Percentiles rank a stretch among this genome's conserved stretches.
Evolutionary conservation across 2,113 vertebrate species (phyloP).

Genomic region (Speoplatyrhinus poulsoni): DNA sequence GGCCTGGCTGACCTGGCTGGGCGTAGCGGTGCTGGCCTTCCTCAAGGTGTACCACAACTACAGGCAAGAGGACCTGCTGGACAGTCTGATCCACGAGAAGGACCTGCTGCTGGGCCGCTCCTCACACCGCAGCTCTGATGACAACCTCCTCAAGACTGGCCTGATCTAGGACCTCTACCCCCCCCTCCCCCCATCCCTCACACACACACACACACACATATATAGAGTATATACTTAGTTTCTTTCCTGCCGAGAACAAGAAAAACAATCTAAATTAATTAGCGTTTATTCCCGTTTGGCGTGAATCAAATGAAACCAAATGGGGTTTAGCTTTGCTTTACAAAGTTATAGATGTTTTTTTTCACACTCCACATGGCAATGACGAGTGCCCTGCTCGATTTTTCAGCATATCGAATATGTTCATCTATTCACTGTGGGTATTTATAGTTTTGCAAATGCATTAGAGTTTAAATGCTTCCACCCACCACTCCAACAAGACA

Average conservation of each 20-base stretch:
- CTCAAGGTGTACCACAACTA: slow-evolving; percentile 95
- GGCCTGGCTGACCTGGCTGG: slow-evolving; percentile 94
- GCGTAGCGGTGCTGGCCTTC: slow-evolving; percentile 89
- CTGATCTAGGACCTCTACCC: slow-evolving; percentile 78
- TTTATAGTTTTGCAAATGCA: slow-evolving; percentile 1
- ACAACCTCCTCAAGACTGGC: slow-evolving; percentile 83
- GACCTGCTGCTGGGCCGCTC: slow-evolving; percentile 89
- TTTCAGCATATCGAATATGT: slow-evolving; percentile 4
- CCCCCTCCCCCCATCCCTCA: background rate
- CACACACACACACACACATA: background rate
- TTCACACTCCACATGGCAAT: slow-evolving; percentile 3
- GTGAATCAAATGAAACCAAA: slow-evolving; percentile 18
- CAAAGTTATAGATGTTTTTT: slow-evolving; percentile 20
- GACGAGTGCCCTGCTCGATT: slow-evolving; percentile 5
- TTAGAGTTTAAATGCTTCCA: slow-evolving; percentile 8
- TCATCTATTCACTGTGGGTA: slow-evolving; percentile 10
- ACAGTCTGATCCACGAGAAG: slow-evolving; percentile 94
- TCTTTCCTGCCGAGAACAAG: slow-evolving; percentile 47
- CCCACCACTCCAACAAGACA: slow-evolving; percentile 6
- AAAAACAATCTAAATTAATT: slow-evolving; percentile 55
- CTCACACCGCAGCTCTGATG: slow-evolving; percentile 74
- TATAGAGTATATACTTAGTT: background rate
- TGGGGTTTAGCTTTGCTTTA: slow-evolving; percentile 35
- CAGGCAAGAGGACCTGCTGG: slow-evolving; percentile 92
- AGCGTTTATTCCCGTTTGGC: slow-evolving; percentile 21